These are phyloP conservation scores for Hoplias malabaricus DNA, from an alignment of 2,113 vertebrate genomes.

Conservation along the genomic window DNA sequence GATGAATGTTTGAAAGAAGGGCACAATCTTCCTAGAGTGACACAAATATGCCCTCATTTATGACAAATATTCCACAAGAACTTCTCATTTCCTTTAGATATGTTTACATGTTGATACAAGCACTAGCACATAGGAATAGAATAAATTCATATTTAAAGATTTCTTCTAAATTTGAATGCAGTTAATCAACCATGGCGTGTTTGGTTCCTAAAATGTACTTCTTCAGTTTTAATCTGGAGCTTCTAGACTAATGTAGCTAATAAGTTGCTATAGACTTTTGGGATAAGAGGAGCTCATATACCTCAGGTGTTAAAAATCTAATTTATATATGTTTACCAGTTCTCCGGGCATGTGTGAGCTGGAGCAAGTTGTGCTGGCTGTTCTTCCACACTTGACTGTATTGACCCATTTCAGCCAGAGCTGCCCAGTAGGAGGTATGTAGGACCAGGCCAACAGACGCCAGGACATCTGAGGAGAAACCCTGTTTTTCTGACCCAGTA, in stretches of 20 bases:
- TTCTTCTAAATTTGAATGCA: too few species aligned
- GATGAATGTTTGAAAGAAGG: too few species aligned
- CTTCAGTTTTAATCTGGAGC: not conserved
- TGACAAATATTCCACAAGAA: not conserved
- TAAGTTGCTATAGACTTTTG: too few species aligned
- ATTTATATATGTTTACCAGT: not conserved
- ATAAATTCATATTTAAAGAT: too few species aligned
- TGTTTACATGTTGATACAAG: not conserved
- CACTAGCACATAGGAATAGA: not conserved
- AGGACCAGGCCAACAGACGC: constrained; percentile 4
- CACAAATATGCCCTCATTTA: not conserved
- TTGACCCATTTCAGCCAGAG: constrained; percentile 33
- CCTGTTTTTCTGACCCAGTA: constrained; percentile 19
- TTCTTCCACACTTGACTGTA: not conserved
- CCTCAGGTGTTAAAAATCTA: too few species aligned
- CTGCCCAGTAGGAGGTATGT: constrained; percentile 13
- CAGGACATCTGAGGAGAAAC: constrained; percentile 12
- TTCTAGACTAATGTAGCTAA: not conserved
- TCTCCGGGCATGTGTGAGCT: not conserved
- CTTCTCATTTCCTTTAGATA: not conserved
- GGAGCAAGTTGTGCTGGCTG: not conserved
- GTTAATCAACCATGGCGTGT: too few species aligned
- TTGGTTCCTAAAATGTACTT: not conserved
- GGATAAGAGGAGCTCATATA: too few species aligned
- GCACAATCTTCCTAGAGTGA: not conserved